A percentile compares a stretch with the other conserved stretches of the same genome.
Conservation (phyloP, 2,888 invertebrate genomes). For the Aphodius sticticus region DNA sequence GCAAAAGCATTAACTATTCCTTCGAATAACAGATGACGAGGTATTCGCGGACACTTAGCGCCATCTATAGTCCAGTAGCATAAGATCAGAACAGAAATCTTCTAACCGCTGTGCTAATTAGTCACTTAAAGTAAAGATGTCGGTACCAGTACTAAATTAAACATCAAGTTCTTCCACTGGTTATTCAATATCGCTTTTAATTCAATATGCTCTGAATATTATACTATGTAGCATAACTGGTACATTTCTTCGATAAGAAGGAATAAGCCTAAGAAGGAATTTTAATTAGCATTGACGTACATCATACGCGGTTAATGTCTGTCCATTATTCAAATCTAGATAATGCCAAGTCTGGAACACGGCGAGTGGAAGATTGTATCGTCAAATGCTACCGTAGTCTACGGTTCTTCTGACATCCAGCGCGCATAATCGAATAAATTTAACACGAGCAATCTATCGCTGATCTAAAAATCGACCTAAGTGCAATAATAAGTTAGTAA, state of each 20-base stretch:
- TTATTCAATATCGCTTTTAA: too few relatives aligned
- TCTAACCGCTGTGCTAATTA: background rate
- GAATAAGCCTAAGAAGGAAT: background rate
- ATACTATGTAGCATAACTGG: background rate
- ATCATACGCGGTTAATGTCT: constrained; percentile 13
- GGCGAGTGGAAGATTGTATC: constrained; percentile 15
- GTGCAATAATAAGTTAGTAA: constrained; percentile 27
- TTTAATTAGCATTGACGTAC: constrained; percentile 11
- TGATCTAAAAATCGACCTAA: constrained; percentile 21
- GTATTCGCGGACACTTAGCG: background rate
- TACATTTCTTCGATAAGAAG: background rate
- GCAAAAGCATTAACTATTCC: too few relatives aligned
- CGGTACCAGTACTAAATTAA: background rate
- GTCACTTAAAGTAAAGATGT: background rate
- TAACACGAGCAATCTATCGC: constrained; percentile 16
- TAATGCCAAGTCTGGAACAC: constrained; percentile 5
- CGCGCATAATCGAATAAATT: constrained; percentile 26
- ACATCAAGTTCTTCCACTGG: too few relatives aligned
- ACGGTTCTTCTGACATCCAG: background rate
- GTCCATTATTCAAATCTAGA: constrained; percentile 22
- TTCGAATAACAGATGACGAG: background rate
- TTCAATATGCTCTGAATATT: too few relatives aligned
- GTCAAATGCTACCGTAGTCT: background rate
- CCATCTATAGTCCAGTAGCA: background rate
- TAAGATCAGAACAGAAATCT: background rate